Evolutionary conservation across 2,888 invertebrate genomes (phyloP).

Genomic region (Colostygia pectinataria): DNA sequence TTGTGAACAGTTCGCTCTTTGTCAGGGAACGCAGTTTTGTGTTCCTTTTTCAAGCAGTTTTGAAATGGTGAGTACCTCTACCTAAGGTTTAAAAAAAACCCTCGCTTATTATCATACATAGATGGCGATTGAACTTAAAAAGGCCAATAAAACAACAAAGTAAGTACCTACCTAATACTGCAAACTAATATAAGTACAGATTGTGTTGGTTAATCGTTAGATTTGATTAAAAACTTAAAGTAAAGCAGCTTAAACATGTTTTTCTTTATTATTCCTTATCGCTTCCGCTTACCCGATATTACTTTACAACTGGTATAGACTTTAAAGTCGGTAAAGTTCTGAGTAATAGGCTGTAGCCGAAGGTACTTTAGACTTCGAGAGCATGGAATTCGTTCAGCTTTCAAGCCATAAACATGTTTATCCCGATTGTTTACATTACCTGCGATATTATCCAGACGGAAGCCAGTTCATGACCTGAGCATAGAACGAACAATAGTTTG

Average conservation of each 20-base stretch:
- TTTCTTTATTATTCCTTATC: too few species aligned
- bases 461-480: conserved; percentile 34
- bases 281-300: too few species aligned
- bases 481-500: conserved; percentile 16
- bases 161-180: too few species aligned
- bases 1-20: conserved; percentile 29
- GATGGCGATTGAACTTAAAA: too few species aligned
- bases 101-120: too few species aligned
- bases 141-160: too few species aligned
- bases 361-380: neutral
- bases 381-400: conserved; percentile 8
- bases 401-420: conserved; percentile 26
- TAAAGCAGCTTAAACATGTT: too few species aligned
- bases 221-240: too few species aligned
- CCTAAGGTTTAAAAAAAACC: neutral
- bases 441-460: conserved; percentile 35
- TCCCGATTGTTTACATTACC: conserved; percentile 32
- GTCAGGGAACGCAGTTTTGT: conserved; percentile 18
- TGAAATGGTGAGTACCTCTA: neutral
- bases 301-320: too few species aligned
- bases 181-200: too few species aligned
- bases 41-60: neutral
- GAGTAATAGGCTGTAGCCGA: neutral
- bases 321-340: too few species aligned
- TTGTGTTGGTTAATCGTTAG: too few species aligned